Evolutionary conservation across 2,888 invertebrate species (phyloP).

Genomic region (Acleris emargana): DNA sequence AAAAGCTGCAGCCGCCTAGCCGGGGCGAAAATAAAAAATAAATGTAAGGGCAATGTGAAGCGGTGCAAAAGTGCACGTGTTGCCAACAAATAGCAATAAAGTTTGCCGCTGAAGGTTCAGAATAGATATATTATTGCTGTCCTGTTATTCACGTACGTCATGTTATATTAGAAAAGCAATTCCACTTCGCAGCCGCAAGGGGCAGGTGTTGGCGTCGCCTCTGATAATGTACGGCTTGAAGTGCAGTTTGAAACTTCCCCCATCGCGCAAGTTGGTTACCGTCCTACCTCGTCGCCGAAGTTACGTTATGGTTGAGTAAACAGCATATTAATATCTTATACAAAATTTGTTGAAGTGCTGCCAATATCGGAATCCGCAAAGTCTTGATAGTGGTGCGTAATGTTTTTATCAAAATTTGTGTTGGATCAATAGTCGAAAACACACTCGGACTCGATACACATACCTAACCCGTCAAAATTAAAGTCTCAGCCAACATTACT

Average conservation of each 20-base stretch:
- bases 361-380: no score
- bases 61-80: constrained; percentile 2
- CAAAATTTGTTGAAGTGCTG: background rate
- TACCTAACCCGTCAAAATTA: no score
- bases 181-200: constrained; percentile 30
- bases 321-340: constrained; percentile 1
- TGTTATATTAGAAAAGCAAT: constrained; percentile 31
- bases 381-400: no score
- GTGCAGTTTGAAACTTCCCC: constrained; percentile 27
- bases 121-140: constrained; percentile 7
- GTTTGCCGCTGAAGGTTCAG: background rate
- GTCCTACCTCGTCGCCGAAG: constrained; percentile 9
- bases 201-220: constrained; percentile 29
- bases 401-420: no score
- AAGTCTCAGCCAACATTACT: no score
- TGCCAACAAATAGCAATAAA: constrained; percentile 1
- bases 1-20: no score
- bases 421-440: no score
- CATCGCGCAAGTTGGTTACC: constrained; percentile 14
- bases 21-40: no score
- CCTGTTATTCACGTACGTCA: constrained; percentile 19
- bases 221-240: constrained; percentile 29
- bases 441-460: no score
- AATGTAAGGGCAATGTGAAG: no score
- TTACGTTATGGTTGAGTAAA: constrained; percentile 6